Evolutionary conservation across 2,113 vertebrate genomes (phyloP).

Genomic region (Onychostoma macrolepis): DNA sequence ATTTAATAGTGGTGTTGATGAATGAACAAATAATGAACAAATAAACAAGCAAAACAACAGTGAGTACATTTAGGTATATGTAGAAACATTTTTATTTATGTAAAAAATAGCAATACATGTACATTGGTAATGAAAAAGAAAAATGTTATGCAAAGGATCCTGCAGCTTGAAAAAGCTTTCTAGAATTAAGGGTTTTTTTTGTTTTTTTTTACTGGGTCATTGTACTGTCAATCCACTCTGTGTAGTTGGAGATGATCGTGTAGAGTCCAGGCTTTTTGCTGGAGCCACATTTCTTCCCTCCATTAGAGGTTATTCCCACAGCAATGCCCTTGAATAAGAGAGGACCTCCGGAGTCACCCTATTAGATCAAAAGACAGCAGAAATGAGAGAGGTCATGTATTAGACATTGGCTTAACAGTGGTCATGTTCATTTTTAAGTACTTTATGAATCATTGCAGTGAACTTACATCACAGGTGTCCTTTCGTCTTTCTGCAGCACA

Average conservation of each 20-base stretch:
- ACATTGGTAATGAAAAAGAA: not conserved
- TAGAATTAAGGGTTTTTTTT: not conserved
- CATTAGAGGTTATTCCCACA: conserved; percentile 86
- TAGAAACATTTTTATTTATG: conserved; percentile 4
- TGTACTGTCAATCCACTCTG: conserved; percentile 75
- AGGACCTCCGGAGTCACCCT: conserved; percentile 82
- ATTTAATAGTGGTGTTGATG: not conserved
- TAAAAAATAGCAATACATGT: not conserved
- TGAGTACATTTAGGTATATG: not conserved
- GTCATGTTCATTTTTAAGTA: not conserved
- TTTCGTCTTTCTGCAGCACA: conserved; percentile 63
- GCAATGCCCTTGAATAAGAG: conserved; percentile 72
- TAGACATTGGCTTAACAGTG: not conserved
- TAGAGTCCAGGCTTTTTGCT: conserved; percentile 82
- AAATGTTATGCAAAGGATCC: not conserved
- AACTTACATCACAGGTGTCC: conserved; percentile 77
- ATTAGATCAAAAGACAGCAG: not conserved
- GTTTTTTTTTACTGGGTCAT: conserved; percentile 55
- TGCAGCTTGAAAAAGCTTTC: not conserved
- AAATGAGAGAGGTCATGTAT: not conserved
- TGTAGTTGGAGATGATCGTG: conserved; percentile 82
- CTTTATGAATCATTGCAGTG: not conserved
- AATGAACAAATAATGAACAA: not conserved
- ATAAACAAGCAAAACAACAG: not conserved
- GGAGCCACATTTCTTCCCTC: conserved; percentile 82